A percentile compares a stretch with the other conserved stretches of the same genome.
These are phyloP conservation scores for Julus scandinavius DNA, from an alignment of 2,888 invertebrate genomes.

Conservation along the genomic window DNA sequence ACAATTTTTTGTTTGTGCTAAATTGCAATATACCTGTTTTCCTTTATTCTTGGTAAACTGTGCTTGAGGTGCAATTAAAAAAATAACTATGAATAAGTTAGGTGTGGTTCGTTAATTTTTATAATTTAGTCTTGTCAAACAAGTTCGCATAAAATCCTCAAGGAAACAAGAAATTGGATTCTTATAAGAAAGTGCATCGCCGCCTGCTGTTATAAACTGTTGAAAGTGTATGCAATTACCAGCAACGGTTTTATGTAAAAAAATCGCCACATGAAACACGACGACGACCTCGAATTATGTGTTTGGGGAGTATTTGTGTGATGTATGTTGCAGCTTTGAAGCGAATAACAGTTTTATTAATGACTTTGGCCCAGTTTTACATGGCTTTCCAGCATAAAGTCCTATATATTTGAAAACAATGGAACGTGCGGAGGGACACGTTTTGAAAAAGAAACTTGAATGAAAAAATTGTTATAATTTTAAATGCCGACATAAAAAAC, in stretches of 20 bases:
- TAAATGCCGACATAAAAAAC: not conserved
- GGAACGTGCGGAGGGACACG: slow-evolving; percentile 19
- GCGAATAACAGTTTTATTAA: slow-evolving; percentile 29
- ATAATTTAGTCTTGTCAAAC: slow-evolving; percentile 16
- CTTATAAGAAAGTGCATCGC: slow-evolving; percentile 16
- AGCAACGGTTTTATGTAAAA: slow-evolving; percentile 1
- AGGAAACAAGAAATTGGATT: slow-evolving; percentile 7
- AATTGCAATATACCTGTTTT: not conserved
- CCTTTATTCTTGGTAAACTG: not conserved
- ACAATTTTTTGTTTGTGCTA: not conserved
- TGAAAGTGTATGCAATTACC: not conserved
- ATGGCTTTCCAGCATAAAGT: not conserved
- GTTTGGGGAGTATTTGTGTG: slow-evolving; percentile 28
- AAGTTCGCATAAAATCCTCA: slow-evolving; percentile 7
- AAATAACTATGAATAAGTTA: not conserved
- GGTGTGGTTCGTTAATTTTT: slow-evolving; percentile 34
- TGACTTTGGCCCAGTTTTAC: slow-evolving; percentile 39
- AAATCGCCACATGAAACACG: slow-evolving; percentile 6
- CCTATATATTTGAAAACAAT: slow-evolving; percentile 17
- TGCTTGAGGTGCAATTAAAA: not conserved
- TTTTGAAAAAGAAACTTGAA: not conserved
- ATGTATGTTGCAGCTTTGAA: slow-evolving; percentile 29
- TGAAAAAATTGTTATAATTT: not conserved
- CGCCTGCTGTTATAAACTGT: not conserved
- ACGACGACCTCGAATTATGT: slow-evolving; percentile 32